phyloP scores from a whole-genome alignment of 2,797 vertebrate genomes.

The Gambusia yucatana region DNA sequence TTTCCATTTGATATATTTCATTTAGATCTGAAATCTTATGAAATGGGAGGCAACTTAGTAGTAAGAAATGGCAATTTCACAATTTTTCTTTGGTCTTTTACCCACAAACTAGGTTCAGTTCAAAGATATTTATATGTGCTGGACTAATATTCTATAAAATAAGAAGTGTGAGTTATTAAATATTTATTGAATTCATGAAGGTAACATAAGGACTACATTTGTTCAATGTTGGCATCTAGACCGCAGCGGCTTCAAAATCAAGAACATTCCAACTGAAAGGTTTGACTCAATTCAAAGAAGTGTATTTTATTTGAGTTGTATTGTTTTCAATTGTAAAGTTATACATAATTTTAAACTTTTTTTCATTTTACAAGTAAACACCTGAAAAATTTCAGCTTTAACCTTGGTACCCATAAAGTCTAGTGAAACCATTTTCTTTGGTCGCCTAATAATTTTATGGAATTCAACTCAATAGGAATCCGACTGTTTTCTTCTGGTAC shows the following conservation, averaged over 20 bases:
- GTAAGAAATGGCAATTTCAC: neutral
- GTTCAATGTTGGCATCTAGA: neutral
- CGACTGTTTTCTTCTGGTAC: too few relatives aligned
- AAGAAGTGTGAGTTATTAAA: neutral
- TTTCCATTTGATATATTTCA: neutral
- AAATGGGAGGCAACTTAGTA: neutral
- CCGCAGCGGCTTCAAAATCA: neutral
- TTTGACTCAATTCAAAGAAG: neutral
- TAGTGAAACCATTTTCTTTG: neutral
- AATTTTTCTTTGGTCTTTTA: neutral
- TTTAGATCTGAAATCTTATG: neutral
- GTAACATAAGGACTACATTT: neutral
- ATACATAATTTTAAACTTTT: neutral
- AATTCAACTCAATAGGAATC: too few relatives aligned
- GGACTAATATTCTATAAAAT: neutral
- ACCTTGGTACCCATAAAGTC: neutral
- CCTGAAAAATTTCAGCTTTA: neutral
- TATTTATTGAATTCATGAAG: neutral
- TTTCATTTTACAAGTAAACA: neutral
- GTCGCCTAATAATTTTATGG: too few relatives aligned
- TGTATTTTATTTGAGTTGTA: neutral
- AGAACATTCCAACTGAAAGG: neutral
- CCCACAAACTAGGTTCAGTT: neutral
- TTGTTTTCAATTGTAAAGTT: neutral
- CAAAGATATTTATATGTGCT: neutral